These are phyloP conservation scores for Pygocentrus nattereri DNA, from an alignment of 2,797 vertebrate genomes.

Conservation along the genomic window DNA sequence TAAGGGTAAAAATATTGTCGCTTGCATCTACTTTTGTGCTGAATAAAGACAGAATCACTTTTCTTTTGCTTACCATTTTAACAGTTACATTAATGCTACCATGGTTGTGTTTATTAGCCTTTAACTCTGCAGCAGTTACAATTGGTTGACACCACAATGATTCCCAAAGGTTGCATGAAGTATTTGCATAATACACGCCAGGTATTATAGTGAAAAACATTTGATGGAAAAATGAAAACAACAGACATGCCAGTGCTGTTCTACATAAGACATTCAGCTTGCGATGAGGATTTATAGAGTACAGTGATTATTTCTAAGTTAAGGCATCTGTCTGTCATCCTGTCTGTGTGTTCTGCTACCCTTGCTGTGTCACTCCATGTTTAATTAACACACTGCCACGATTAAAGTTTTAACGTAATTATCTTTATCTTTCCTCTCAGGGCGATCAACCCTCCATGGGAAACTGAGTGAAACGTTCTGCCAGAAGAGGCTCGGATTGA, in stretches of 20 bases:
- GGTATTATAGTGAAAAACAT: too few species aligned
- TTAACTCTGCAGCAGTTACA: too few species aligned
- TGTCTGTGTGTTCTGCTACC: slow-evolving; percentile 63
- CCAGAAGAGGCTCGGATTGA: slow-evolving; percentile 44
- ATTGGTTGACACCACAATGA: too few species aligned
- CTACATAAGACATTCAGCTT: slow-evolving; percentile 29
- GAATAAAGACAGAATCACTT: too few species aligned
- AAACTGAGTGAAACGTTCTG: slow-evolving; percentile 74
- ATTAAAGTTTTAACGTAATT: slow-evolving; percentile 84
- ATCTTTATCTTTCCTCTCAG: slow-evolving; percentile 84
- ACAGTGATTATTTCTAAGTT: slow-evolving; percentile 67
- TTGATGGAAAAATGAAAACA: too few species aligned
- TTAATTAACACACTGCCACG: slow-evolving; percentile 79
- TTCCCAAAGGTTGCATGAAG: too few species aligned
- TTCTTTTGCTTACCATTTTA: too few species aligned
- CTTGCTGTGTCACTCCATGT: slow-evolving; percentile 72
- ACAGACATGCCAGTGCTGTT: background rate
- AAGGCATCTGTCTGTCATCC: slow-evolving; percentile 62
- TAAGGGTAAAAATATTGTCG: too few species aligned
- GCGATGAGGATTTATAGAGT: slow-evolving; percentile 61
- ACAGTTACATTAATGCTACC: too few species aligned
- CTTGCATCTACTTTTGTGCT: too few species aligned
- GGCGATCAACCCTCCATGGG: slow-evolving; percentile 71
- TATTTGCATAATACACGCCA: too few species aligned
- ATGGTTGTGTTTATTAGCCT: too few species aligned